Base-by-base conservation (phyloP, 1,140 invertebrate species). In the Neuroterus valhalla region DNA sequence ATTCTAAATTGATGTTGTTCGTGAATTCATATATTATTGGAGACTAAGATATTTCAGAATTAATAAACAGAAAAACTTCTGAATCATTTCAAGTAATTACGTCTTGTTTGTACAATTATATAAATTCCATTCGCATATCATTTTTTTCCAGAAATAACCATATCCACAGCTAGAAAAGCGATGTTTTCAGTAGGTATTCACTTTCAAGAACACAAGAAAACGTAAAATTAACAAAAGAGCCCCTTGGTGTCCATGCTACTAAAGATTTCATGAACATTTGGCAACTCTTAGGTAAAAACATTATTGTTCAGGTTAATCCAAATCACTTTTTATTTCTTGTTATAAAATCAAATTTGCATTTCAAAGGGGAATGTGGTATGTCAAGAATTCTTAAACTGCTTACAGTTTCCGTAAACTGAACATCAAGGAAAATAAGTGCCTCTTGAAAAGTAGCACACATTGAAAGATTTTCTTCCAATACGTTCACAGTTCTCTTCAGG, bases 181-280 rank as follows among this genome's bases (percentile, higher is more conserved):
- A 31, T 31, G 31, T 2, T 31, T 6, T 31, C 23, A 31, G 31
- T 15, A 15, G 15, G 12, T 62, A 62, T 62, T 62, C 31, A 26
- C 12, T 62, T 62, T 31, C 26, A 62, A 23, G 14, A 62, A 23
- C n/a, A 21, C 21, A 55, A 55, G 52, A 55, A 55, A 55, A 26
- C 26, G 52, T 55, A 14, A 10, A 55, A 21, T 55, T 55, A 55
- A 55, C 52, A 55, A 55, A 55, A 55, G 52, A 26, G 52, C 52
- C 52, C 52, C 26, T 23, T 26, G 26, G 52, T 26, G 52, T 26
- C 52, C 15, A 23, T 55, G 21, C 26, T 55, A 55, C 26, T 2
- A 2, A 55, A 26, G 52, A 55, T 55, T 55, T 55, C 26, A 55
- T 23, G 52, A 55, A 26, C 21, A 55, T 55, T 31, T 23, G 26